Conservation (phyloP, 2,888 invertebrate genomes). For the Metalampra italica region DNA sequence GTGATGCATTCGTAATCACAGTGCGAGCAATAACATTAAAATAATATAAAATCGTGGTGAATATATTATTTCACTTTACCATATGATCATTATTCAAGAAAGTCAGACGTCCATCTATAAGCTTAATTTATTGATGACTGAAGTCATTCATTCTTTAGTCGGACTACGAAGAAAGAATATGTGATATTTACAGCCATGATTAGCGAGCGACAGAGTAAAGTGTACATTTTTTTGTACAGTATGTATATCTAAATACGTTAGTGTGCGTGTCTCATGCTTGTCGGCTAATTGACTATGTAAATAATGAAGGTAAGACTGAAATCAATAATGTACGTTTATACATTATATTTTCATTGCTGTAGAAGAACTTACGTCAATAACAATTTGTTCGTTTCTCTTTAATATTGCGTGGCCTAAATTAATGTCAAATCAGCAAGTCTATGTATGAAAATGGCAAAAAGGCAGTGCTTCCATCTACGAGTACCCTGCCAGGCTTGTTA, state of each 20-base stretch:
- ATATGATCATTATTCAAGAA: background rate
- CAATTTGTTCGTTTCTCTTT: background rate
- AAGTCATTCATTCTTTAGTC: slow-evolving; percentile 18
- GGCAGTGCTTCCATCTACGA: background rate
- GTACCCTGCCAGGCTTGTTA: no score
- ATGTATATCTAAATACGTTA: slow-evolving; percentile 15
- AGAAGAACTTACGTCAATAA: slow-evolving; percentile 4
- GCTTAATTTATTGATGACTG: background rate
- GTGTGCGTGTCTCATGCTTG: slow-evolving; percentile 5
- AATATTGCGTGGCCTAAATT: background rate
- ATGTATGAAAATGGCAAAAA: background rate
- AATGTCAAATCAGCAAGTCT: no score
- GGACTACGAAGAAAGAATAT: slow-evolving; percentile 36
- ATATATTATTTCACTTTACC: no score
- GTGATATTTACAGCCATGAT: slow-evolving; percentile 43
- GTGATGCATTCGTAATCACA: no score
- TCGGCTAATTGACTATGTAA: slow-evolving; percentile 54
- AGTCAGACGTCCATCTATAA: background rate
- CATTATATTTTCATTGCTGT: slow-evolving; percentile 18
- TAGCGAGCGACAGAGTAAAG: slow-evolving; percentile 11
- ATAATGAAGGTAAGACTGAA: slow-evolving; percentile 72
- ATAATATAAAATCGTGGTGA: no score
- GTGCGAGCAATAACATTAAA: no score
- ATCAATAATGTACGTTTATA: slow-evolving; percentile 31
- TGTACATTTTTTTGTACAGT: slow-evolving; percentile 24